phyloP scores from a whole-genome alignment of 1,140 invertebrate genomes.

The Drosophila kikkawai region DNA sequence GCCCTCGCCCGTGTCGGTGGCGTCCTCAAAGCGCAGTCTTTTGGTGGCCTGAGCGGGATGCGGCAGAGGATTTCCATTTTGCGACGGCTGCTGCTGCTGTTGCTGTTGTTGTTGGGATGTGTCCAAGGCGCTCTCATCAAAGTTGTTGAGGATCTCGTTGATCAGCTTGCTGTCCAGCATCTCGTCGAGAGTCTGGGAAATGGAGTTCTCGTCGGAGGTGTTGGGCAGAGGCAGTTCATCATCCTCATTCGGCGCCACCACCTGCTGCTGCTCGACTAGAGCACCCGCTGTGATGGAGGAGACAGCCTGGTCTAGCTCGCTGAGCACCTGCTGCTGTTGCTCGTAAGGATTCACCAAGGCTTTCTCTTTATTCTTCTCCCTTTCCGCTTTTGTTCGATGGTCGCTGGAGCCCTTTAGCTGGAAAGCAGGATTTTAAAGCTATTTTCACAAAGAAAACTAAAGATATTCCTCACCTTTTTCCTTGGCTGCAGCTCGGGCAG shows the following conservation, averaged over 20 bases:
- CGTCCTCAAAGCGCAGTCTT: slow-evolving; percentile 75
- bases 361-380: slow-evolving; percentile 69
- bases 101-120: slow-evolving; percentile 55
- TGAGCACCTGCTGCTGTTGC: slow-evolving; percentile 60
- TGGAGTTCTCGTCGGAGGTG: slow-evolving; percentile 78
- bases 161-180: slow-evolving; percentile 82
- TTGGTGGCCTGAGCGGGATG: slow-evolving; percentile 56
- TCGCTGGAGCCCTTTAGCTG: slow-evolving; percentile 59
- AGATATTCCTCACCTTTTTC: slow-evolving; percentile 57
- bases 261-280: slow-evolving; percentile 9
- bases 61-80: slow-evolving; percentile 26
- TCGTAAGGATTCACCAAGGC: slow-evolving; percentile 36
- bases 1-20: slow-evolving; percentile 42
- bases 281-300: slow-evolving; percentile 72
- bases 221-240: slow-evolving; percentile 69
- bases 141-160: slow-evolving; percentile 78
- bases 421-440: slow-evolving; percentile 2
- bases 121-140: slow-evolving; percentile 78
- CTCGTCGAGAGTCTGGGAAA: slow-evolving; percentile 75
- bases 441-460: neutral
- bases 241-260: slow-evolving; percentile 52
- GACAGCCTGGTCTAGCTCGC: slow-evolving; percentile 75
- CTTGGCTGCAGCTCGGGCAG: slow-evolving; percentile 58
- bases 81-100: slow-evolving; percentile 36
- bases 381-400: slow-evolving; percentile 70